These are phyloP conservation scores for Torymus aiolomorphi DNA, from an alignment of 2,888 invertebrate species.

Conservation along the genomic window DNA sequence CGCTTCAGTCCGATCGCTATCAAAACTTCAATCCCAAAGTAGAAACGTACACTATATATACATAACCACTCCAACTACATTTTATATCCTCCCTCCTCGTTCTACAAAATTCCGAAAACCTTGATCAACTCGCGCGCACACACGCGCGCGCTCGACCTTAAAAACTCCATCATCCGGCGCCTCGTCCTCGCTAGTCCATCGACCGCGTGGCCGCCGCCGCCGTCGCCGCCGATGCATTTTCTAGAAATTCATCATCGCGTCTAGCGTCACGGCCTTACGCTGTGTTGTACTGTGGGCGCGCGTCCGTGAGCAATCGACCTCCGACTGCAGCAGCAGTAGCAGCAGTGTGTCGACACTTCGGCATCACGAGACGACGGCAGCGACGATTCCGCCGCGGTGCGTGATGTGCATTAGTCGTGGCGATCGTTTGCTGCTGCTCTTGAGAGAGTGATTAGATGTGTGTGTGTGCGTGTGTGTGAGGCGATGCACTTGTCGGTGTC, in stretches of 20 bases:
- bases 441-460: not conserved
- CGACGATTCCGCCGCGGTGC: no score
- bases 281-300: not conserved
- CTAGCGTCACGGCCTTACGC: not conserved
- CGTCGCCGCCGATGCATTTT: conserved; percentile 18
- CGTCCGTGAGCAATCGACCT: conserved; percentile 51
- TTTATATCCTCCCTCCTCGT: no score
- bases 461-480: not conserved
- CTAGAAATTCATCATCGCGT: conserved; percentile 40
- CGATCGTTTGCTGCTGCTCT: not conserved
- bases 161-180: no score
- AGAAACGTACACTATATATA: no score
- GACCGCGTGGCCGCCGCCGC: not conserved
- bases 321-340: conserved; percentile 6
- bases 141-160: no score
- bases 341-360: conserved; percentile 41
- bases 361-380: not conserved
- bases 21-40: no score
- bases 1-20: no score
- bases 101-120: no score
- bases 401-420: no score
- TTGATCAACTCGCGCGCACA: no score
- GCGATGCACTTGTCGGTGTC: not conserved
- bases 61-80: no score
- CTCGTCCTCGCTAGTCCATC: conserved; percentile 17